Percentiles rank a stretch among this genome's conserved stretches.
Evolutionary conservation across 1,140 invertebrate species (phyloP).

Genomic region (Aethina tumida): DNA sequence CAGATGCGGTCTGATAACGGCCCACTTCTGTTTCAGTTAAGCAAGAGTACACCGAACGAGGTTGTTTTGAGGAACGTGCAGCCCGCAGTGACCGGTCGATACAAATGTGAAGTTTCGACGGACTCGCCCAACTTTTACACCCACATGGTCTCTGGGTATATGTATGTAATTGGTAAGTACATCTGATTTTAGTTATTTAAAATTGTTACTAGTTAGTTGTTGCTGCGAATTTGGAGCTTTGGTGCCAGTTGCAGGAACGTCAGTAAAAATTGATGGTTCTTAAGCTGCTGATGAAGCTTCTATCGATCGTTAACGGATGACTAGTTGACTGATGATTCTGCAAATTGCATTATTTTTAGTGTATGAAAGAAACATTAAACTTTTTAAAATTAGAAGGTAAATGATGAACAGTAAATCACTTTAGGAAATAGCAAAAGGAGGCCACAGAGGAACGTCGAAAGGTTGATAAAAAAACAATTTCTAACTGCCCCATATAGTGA

Average conservation of each 20-base stretch:
- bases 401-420: no score
- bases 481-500: no score
- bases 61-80: constrained; percentile 58
- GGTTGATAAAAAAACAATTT: no score
- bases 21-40: constrained; percentile 39
- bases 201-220: no score
- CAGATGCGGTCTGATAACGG: no score
- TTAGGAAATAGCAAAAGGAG: no score
- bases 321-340: no score
- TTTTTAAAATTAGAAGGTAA: no score
- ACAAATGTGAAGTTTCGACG: constrained; percentile 64
- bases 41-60: constrained; percentile 47
- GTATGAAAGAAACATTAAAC: no score
- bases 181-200: no score
- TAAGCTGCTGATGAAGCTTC: background rate
- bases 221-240: background rate
- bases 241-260: background rate
- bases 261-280: background rate
- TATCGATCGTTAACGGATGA: background rate
- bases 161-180: constrained; percentile 63
- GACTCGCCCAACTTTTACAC: constrained; percentile 63
- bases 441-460: no score
- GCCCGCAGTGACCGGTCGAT: constrained; percentile 52
- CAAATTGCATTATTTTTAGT: no score
- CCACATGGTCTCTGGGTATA: constrained; percentile 47